Base-by-base conservation (phyloP, 2,113 vertebrate species). In the Gnathonemus echidnorhynchus region DNA sequence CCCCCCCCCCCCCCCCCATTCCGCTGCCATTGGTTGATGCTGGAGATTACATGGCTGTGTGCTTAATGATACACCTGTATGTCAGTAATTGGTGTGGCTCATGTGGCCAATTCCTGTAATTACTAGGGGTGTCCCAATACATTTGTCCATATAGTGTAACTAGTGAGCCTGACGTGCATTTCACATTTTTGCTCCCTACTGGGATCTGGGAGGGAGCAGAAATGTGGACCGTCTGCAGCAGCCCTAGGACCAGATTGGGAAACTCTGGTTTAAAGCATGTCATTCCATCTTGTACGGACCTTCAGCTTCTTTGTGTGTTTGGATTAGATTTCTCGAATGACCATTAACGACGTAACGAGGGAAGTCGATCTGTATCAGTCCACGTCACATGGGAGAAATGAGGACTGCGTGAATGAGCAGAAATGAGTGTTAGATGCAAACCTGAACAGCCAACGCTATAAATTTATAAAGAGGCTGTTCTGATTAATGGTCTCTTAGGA, bases 401-500 rank as follows among this genome's bases (percentile, higher is more conserved):
- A 39, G 46, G 35, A 39, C 11, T 27, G 45, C 1, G 39, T 31
- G 58, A 31, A 31, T 39, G 5, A 70, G 19, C n/a, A 19, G 9
- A 42, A 87, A 35, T 52, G 2, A 19, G 2, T 11, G 19, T 42
- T 48, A 39, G 56, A 49, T 62, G 9, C 24, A 24, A 24, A 62
- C 17, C n/a, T n/a, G 17, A 58, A 46, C 50, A 39, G 39, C 50
- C 21, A 77, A 9, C 6, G 19, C 56, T 42, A 49, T 24, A 86
- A 87, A 90, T 86, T 86, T 62, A 50, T 90, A n/a, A 21, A 87
- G 84, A 66, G 89, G 89, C 42, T 86, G 15, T 86, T 86, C n/a
- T 5, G 52, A 89, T 89, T 45, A 89, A 89, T 89, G 35, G 24
- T 86, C 83, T 90, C 83, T 90, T 70, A 42, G 66, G 62, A 90